Conservation (phyloP, 2,113 vertebrate species). For the Xyrauchen texanus region DNA sequence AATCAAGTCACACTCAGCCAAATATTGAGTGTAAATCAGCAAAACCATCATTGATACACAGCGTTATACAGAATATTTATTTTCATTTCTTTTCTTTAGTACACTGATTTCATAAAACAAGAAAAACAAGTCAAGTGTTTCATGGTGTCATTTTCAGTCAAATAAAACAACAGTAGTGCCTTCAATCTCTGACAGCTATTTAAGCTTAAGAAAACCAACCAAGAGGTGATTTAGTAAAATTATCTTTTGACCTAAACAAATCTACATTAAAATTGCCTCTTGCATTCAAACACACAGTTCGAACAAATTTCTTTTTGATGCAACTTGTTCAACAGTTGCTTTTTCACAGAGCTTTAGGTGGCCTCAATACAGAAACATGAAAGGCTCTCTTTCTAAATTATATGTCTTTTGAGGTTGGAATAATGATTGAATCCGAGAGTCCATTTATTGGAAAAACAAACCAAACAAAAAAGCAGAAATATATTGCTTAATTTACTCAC, state of each 20-base stretch:
- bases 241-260: background rate
- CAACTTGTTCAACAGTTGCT: constrained; percentile 14
- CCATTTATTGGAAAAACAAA: background rate
- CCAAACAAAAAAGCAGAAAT: background rate
- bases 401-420: constrained; percentile 11
- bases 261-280: constrained; percentile 4
- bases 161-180: background rate
- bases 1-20: background rate
- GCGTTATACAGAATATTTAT: background rate
- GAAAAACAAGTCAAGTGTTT: background rate
- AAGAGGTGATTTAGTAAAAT: background rate
- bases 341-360: background rate
- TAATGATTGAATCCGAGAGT: background rate
- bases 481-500: too few relatives aligned
- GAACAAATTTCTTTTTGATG: constrained; percentile 32
- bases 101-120: background rate
- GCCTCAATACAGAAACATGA: constrained; percentile 27
- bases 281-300: constrained; percentile 20
- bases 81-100: background rate
- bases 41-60: background rate
- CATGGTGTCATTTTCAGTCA: background rate
- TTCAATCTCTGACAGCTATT: constrained; percentile 1
- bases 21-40: background rate
- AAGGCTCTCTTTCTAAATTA: constrained; percentile 21
- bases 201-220: background rate